Conservation (phyloP, 30 jellyfish, hydroid and myxozoan species). For the Rhopilema esculentum region DNA sequence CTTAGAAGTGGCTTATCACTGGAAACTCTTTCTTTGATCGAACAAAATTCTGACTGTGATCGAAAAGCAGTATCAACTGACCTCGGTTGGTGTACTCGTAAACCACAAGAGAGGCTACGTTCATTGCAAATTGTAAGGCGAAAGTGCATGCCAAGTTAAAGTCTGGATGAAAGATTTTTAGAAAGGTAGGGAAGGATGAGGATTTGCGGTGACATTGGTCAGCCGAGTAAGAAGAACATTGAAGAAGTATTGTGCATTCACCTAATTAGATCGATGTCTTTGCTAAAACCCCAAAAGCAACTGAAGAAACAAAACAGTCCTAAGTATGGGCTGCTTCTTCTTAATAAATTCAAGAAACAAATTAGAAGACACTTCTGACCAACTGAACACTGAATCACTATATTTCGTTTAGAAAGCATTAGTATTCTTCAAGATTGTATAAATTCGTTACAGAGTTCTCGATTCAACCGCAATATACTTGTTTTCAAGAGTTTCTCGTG, state of each 20-base stretch:
- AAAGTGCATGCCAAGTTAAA: neutral
- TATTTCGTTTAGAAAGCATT: no score
- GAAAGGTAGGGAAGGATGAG: conserved; percentile 20
- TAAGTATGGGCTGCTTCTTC: no score
- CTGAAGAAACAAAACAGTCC: neutral
- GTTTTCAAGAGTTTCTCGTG: no score
- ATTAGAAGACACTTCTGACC: no score
- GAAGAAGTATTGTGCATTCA: neutral
- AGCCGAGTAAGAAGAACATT: neutral
- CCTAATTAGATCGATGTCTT: neutral
- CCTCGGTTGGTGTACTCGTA: neutral
- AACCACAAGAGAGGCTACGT: neutral
- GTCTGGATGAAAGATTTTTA: conserved; percentile 15
- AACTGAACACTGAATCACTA: no score
- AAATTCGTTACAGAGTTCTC: no score
- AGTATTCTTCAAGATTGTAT: no score
- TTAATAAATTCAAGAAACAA: no score
- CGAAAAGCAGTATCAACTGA: neutral
- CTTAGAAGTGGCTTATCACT: neutral
- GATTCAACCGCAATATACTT: no score
- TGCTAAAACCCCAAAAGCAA: neutral
- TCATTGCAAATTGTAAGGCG: neutral
- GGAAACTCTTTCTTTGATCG: neutral
- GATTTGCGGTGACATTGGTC: conserved; percentile 44
- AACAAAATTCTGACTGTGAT: neutral